phyloP scores from a whole-genome alignment of 2,888 invertebrate genomes.

The Ophraella communa region DNA sequence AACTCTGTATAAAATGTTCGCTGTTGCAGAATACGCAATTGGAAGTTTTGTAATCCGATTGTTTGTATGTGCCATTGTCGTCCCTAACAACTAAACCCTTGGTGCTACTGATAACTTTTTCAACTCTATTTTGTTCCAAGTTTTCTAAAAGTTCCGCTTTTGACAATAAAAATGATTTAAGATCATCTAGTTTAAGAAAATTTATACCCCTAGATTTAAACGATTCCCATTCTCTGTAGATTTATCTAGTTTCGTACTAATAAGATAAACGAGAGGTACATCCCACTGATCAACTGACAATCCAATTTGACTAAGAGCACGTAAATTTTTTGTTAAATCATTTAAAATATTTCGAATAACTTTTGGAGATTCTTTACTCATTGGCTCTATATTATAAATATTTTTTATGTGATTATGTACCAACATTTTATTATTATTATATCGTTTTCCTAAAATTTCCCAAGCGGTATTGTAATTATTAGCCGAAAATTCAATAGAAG shows the following conservation, averaged over 20 bases:
- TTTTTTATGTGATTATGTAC: neutral
- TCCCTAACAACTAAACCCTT: slow-evolving; percentile 7
- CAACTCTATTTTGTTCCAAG: slow-evolving; percentile 20
- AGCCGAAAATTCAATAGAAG: neutral
- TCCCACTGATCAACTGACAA: neutral
- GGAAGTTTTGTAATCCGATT: neutral
- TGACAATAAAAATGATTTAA: slow-evolving; percentile 26
- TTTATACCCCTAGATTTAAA: slow-evolving; percentile 12
- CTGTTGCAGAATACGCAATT: neutral
- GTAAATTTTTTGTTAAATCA: neutral
- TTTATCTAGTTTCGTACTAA: slow-evolving; percentile 27
- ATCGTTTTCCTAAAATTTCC: neutral
- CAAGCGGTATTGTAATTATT: neutral
- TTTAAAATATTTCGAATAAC: neutral
- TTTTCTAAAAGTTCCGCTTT: slow-evolving; percentile 28
- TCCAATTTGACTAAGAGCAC: neutral
- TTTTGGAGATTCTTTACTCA: neutral
- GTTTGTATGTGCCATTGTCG: neutral
- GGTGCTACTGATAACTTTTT: neutral
- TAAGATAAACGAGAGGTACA: slow-evolving; percentile 29
- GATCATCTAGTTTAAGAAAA: slow-evolving; percentile 22
- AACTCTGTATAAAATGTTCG: slow-evolving; percentile 6
- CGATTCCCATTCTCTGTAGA: slow-evolving; percentile 29
- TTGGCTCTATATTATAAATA: neutral
- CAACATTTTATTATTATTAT: neutral